Base-by-base conservation (phyloP, 2,888 invertebrate genomes). In the Brassicogethes aeneus region DNA sequence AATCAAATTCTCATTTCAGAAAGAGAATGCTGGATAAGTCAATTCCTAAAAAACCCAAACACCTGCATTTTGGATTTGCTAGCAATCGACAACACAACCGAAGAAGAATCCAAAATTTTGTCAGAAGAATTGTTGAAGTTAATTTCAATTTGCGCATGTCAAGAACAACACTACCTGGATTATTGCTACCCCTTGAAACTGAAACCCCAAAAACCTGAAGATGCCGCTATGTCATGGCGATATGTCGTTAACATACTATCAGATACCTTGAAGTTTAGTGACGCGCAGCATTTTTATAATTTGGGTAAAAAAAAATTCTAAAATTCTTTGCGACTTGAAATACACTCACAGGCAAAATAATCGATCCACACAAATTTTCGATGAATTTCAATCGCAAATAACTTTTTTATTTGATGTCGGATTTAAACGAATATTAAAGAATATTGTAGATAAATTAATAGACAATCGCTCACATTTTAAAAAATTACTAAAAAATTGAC, bases 231-330 rank as follows among this genome's bases (percentile, higher is more conserved):
- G 40, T 42, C 48, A 16, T 75, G 74, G 74, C 61, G 61, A 2
- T 61, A 60, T 46, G 60, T 75, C 30, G 66, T 74, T 15, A 64
- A 69, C 44, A 61, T 69, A 3, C 64, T 75, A 16, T 63, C 71
- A 5, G 66, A 70, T 7, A 71, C 71, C 59, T 61, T 76, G 17
- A 70, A 69, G 48, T 69, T 70, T 34, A 71, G 66, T 38, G 71
- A 74, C 51, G 65, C 70, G 7, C 71, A 73, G 53, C 70, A 74
- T 55, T 75, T 74, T 59, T 76, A 75, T 48, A 75, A 76, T 59
- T 60, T 76, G 44, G 72, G 75, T 74, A 57, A 59, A 13, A 33
- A 34, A 16, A 15, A 17, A n/a, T n/a, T n/a, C n/a, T n/a, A n/a
- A n/a, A n/a, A n/a, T n/a, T n/a, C n/a, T n/a, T n/a, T n/a, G n/a